These are phyloP conservation scores for Epinotia ramella DNA, from an alignment of 2,888 invertebrate genomes.

Conservation along the genomic window DNA sequence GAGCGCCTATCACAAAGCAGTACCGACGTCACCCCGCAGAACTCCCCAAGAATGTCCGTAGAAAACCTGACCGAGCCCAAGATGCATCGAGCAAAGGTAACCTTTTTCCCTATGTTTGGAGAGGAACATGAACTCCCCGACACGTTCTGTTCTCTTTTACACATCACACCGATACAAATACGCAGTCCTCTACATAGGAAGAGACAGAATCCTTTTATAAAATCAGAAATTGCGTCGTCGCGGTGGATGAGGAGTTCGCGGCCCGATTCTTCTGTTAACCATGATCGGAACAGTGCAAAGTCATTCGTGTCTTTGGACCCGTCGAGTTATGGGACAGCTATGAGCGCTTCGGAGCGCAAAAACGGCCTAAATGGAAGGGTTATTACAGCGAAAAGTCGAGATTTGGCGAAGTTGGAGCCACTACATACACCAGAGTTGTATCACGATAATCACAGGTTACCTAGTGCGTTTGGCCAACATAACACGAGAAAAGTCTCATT, in stretches of 20 bases:
- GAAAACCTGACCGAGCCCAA: conserved; percentile 66
- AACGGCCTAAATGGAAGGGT: conserved; percentile 66
- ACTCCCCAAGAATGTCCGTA: conserved; percentile 71
- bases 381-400: conserved; percentile 73
- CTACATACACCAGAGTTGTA: conserved; percentile 68
- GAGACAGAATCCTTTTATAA: conserved; percentile 71
- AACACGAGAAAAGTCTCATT: conserved; percentile 77
- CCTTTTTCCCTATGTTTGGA: conserved; percentile 59
- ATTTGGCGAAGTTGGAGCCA: conserved; percentile 70
- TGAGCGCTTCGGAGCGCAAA: conserved; percentile 70
- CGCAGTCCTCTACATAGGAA: conserved; percentile 71
- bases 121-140: conserved; percentile 68
- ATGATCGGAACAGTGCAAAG: conserved; percentile 80
- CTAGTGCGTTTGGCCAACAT: conserved; percentile 61
- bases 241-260: conserved; percentile 77
- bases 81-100: conserved; percentile 62
- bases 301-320: conserved; percentile 78
- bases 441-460: conserved; percentile 60
- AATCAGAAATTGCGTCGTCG: conserved; percentile 79
- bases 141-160: conserved; percentile 75
- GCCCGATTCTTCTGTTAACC: conserved; percentile 75
- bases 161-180: conserved; percentile 78
- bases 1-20: conserved; percentile 78
- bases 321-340: conserved; percentile 65
- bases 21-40: conserved; percentile 77